These are phyloP conservation scores for Gopherus evgoodei DNA, from an alignment of 2,113 vertebrate genomes.

Conservation along the genomic window DNA sequence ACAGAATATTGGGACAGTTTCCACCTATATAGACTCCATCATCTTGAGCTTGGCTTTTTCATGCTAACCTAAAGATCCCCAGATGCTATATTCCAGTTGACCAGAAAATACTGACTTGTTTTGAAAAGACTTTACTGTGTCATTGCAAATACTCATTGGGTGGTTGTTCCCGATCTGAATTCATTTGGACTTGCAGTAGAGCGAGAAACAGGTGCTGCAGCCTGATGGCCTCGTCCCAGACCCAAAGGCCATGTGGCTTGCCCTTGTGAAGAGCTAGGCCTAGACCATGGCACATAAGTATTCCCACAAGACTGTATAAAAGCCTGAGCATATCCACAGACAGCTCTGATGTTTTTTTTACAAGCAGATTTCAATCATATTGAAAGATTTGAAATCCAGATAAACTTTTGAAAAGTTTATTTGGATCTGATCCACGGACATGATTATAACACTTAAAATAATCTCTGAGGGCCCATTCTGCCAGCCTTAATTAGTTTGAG, in stretches of 20 bases:
- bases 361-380: too few species aligned
- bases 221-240: neutral
- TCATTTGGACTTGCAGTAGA: neutral
- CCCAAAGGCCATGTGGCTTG: too few species aligned
- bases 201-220: too few species aligned
- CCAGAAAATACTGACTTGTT: neutral
- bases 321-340: too few species aligned
- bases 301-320: too few species aligned
- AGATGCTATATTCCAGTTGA: neutral
- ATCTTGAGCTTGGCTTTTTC: neutral
- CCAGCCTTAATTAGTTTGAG: neutral
- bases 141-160: neutral
- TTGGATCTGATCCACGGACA: neutral
- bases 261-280: too few species aligned
- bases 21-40: neutral
- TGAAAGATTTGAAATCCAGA: too few species aligned
- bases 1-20: neutral
- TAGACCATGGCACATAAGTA: too few species aligned
- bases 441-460: neutral
- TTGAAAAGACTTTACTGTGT: neutral
- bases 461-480: neutral
- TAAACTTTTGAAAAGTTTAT: too few species aligned
- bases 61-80: neutral
- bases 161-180: too few species aligned
- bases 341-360: too few species aligned